Percentiles rank a stretch among this genome's conserved stretches.
Evolutionary conservation across 1,140 invertebrate genomes (phyloP).

Genomic region (Sarcophaga bullata): DNA sequence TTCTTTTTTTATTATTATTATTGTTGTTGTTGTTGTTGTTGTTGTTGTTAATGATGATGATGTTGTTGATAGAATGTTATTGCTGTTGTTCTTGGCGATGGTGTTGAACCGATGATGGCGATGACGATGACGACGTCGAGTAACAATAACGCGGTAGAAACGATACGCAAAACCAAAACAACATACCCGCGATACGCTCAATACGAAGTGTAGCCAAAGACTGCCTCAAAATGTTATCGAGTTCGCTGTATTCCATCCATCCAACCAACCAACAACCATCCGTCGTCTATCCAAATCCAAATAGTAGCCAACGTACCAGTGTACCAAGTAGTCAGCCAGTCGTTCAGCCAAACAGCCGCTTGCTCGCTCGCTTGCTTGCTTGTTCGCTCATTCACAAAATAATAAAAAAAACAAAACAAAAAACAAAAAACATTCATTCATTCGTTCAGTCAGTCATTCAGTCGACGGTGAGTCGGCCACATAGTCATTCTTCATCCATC

Average conservation of each 20-base stretch:
- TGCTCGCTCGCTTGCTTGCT: no score
- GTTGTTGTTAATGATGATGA: constrained; percentile 25
- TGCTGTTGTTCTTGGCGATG: neutral
- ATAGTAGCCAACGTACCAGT: no score
- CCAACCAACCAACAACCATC: constrained; percentile 39
- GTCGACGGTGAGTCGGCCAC: no score
- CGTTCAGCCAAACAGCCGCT: no score
- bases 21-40: constrained; percentile 11
- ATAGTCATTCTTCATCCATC: no score
- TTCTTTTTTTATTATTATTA: neutral
- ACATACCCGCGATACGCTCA: constrained; percentile 65
- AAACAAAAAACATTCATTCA: no score
- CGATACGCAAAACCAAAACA: constrained; percentile 57
- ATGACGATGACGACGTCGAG: neutral
- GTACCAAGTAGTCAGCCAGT: no score
- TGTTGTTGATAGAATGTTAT: constrained; percentile 4
- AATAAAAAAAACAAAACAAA: no score
- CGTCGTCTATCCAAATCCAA: no score
- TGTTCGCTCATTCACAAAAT: no score
- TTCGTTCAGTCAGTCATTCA: no score
- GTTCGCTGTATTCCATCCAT: constrained; percentile 60
- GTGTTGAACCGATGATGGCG: constrained; percentile 9
- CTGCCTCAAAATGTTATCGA: constrained; percentile 66
- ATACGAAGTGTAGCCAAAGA: constrained; percentile 66
- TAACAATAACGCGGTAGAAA: constrained; percentile 41